phyloP scores from a whole-genome alignment of 1,140 invertebrate genomes.

The Megathymus violae region DNA sequence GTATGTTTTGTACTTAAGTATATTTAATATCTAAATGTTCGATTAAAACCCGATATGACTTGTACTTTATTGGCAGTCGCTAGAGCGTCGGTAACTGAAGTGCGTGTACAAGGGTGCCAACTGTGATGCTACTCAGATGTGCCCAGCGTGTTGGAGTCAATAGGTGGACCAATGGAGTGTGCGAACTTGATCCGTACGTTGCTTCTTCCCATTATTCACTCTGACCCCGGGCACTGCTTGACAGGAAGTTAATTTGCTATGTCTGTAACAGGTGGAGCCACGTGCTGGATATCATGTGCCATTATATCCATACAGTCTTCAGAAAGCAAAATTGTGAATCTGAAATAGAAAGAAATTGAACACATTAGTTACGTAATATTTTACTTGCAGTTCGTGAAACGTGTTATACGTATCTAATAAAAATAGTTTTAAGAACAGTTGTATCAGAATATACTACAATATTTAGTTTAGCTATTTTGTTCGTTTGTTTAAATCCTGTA shows the following conservation, averaged over 20 bases:
- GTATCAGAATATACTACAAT: conserved; percentile 35
- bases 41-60: conserved; percentile 78
- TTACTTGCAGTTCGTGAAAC: background rate
- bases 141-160: conserved; percentile 58
- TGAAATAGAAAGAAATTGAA: conserved; percentile 62
- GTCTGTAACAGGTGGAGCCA: conserved; percentile 34
- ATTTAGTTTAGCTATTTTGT: conserved; percentile 66
- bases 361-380: conserved; percentile 18
- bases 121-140: conserved; percentile 62
- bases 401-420: conserved; percentile 10
- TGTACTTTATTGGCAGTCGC: conserved; percentile 82
- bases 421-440: conserved; percentile 32
- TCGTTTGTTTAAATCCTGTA: conserved; percentile 71
- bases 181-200: conserved; percentile 79
- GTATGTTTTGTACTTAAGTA: conserved; percentile 75
- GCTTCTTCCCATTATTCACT: conserved; percentile 82
- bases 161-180: conserved; percentile 79
- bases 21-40: conserved; percentile 75
- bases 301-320: conserved; percentile 50
- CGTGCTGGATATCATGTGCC: conserved; percentile 49
- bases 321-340: conserved; percentile 44
- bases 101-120: conserved; percentile 49
- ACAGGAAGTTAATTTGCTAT: conserved; percentile 56
- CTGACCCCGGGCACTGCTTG: conserved; percentile 54
- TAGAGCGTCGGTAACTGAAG: conserved; percentile 78